Evolutionary conservation across 92 coral and sea anemone species (phyloP).

Genomic region (Phenganax subtilis): DNA sequence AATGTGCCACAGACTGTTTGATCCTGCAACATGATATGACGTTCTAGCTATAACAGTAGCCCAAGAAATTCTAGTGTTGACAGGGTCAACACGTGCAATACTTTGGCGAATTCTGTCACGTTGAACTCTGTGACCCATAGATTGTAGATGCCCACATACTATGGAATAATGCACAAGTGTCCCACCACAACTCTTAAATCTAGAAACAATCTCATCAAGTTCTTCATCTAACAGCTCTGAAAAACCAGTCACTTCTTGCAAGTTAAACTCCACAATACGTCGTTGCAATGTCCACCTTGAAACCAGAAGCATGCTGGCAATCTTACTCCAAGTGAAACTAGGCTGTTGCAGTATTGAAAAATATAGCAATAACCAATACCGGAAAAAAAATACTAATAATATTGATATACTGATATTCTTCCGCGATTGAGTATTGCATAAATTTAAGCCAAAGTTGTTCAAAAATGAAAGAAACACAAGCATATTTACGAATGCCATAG

Average conservation of each 20-base stretch:
- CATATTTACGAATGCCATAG: no score
- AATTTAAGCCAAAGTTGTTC: no score
- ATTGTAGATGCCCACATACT: slow-evolving; percentile 48
- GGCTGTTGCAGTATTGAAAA: no score
- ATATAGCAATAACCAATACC: no score
- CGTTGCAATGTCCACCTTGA: slow-evolving; percentile 50
- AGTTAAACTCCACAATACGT: slow-evolving; percentile 39
- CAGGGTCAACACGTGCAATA: slow-evolving; percentile 49
- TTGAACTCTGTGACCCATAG: slow-evolving; percentile 46
- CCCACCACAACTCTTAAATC: slow-evolving; percentile 43
- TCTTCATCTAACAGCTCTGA: slow-evolving; percentile 37
- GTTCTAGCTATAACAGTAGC: no score
- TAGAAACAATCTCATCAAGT: slow-evolving; percentile 37
- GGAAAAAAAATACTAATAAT: no score
- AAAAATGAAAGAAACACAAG: no score
- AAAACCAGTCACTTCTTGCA: slow-evolving; percentile 45
- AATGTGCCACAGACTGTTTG: no score
- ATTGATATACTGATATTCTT: no score
- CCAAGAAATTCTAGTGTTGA: slow-evolving; percentile 32
- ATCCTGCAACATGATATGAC: no score
- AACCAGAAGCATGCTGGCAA: slow-evolving; percentile 43
- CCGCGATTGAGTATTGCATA: no score
- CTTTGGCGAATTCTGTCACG: slow-evolving; percentile 44
- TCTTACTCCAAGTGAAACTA: slow-evolving; percentile 44
- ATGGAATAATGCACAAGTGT: slow-evolving; percentile 42